Evolutionary conservation across 1,140 invertebrate genomes (phyloP), one percentile per base, ranked within the genome.

Genomic region (Lordiphosa mommai): DNA sequence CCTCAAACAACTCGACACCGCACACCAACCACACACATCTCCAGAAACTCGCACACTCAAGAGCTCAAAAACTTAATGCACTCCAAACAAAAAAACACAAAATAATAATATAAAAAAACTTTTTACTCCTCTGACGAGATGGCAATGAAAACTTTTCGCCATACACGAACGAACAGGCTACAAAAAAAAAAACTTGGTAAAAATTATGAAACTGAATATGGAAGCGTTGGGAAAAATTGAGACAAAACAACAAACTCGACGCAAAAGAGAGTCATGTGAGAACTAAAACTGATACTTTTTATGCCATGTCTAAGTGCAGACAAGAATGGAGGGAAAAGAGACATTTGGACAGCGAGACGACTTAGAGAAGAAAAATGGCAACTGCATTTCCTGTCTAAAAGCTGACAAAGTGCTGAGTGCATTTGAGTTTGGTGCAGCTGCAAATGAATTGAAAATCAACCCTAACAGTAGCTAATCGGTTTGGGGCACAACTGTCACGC

Each of bases 341-440:
- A 6, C 38, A 7, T 27, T 20, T 37, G 9, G 48, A 23, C 38
- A 52, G 49, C 37, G 60, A 46, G 46, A 53, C 38, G 46, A 48
- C 40, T 40, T 46, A 46, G 51, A 67, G 53, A 59, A 71, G 66
- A 72, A 60, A 65, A 77, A 84, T 82, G 40, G 68, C 59, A 69
- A 61, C 77, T 82, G 77, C 76, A 82, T 76, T 76, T 72, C 63
- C 67, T 68, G 72, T 77, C 77, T 82, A 63, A 72, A 59, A 82
- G 76, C 76, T 82, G 76, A 82, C 76, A 82, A 82, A 82, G 77
- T 82, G 77, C 72, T 84, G 77, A 84, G 77, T 82, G 77, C 76
- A 82, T 77, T 84, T 82, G 20, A 23, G 20, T 23, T 23, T 5
- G 20, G 20, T 6, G 20, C 20, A 23, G 20, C 20, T 23, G 20